Base-by-base conservation (phyloP, 2,797 vertebrate genomes). In the Streptopelia turtur region DNA sequence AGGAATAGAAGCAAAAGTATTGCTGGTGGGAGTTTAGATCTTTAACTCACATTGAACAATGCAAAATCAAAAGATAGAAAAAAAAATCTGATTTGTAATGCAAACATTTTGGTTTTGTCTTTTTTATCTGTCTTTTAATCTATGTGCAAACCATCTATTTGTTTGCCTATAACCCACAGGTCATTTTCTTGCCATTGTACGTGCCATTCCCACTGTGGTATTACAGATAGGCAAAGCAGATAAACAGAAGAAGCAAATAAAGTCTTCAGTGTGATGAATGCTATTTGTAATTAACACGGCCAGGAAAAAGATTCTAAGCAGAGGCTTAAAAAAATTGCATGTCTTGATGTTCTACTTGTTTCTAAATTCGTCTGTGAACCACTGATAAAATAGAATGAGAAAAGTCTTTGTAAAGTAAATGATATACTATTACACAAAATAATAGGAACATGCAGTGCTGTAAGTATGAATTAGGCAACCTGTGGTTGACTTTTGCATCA, bases 361-460 rank as follows among this genome's bases (percentile, higher is more conserved):
- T 97, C 95, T 95, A 95, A 96, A 96, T 97, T 95, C 4, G 15
- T 87, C 88, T 90, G 47, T 94, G 96, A 97, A 92, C 95, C 95
- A 95, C 87, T 84, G 97, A 96, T 95, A 97, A 96, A 97, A 94
- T 59, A 97, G 81, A 96, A 95, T 85, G 94, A 94, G 95, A 97
- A 96, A 94, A 85, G 56, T 83, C 86, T 96, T 81, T 57, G 83
- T 60, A 50, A 90, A 96, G 93, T 83, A 98, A 98, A 98, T 98
- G 20, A 97, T 93, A 97, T 97, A 93, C 95, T 93, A 98, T 98
- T 98, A 97, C 80, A 93, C 65, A 84, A 97, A 97, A 97, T 97
- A 97, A 97, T 96, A 93, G 86, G 92, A 96, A 88, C 75, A 83
- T 74, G 66, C 49, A 94, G 78, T 66, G 60, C 90, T 96, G 94